Evolutionary conservation across 2,888 invertebrate genomes (phyloP), one percentile per base, ranked within the genome.

Genomic region (Chironomus tentans): DNA sequence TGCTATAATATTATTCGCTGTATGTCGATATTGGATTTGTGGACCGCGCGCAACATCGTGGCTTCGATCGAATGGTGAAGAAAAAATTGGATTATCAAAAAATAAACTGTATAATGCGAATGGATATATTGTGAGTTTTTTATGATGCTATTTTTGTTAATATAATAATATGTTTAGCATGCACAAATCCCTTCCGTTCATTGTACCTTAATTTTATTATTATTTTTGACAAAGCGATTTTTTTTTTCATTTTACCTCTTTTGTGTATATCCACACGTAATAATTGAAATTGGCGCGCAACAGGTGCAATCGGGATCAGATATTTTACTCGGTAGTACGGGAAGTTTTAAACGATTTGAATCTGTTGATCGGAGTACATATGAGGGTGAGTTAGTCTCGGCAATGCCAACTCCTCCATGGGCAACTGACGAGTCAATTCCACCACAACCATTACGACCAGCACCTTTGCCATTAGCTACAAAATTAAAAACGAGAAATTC

Each of bases 241-340:
- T 15, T 15, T 15, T 48, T 15, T 13, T 3, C 21, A 38, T 61
- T 28, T 28, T 28, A 50, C 76, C 76, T 12, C 18, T 6, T 28
- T 38, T 38, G 38, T 38, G 38, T 38, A 4, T 38, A 38, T 38
- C 38, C 38, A 38, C 38, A 10, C 10, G 38, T 38, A 10, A 38
- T 38, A 38, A 38, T n/a, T 38, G 38, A 38, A 38, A 38, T 7
- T 81, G 81, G 13, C 15, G 56, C 46, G 46, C 74, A 74, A 74
- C 81, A 89, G 89, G 87, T 89, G 48, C 87, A 88, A 79, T 89
- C 89, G 0, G 89, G 89, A 77, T 88, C 89, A 2, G 89, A 90
- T 80, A 86, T 89, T 77, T 84, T 87, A 77, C 82, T 89, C 75
- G 88, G 88, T 79, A 85, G 86, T 48, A 87, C 87, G 70, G 89